Conservation (phyloP, 2,113 vertebrate species). For the Lophochroa leadbeateri region DNA sequence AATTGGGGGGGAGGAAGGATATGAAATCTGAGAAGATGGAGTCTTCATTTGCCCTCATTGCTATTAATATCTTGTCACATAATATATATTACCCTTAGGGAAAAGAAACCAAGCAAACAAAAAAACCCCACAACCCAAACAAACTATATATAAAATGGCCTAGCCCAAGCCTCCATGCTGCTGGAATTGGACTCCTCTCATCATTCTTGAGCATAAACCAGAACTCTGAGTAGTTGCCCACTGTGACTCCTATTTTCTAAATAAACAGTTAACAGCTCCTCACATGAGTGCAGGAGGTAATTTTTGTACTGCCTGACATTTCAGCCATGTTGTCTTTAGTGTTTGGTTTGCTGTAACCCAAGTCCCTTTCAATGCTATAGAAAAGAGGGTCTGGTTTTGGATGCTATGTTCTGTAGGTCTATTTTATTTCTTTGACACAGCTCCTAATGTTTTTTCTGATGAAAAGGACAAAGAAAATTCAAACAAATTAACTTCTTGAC, state of each 20-base stretch:
- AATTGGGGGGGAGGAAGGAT: neutral
- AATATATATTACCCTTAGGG: neutral
- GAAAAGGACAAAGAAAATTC: neutral
- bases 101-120: neutral
- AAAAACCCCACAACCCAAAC: neutral
- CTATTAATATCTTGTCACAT: neutral
- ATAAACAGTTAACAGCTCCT: neutral
- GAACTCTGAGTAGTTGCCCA: neutral
- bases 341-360: neutral
- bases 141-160: neutral
- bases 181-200: neutral
- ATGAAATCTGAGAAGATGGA: neutral
- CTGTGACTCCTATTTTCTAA: neutral
- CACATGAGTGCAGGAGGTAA: neutral
- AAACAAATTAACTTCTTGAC: neutral
- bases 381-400: neutral
- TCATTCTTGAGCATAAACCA: neutral
- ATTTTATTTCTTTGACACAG: neutral
- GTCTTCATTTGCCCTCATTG: neutral
- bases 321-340: neutral
- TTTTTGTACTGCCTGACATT: neutral
- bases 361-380: neutral
- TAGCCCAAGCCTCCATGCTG: neutral
- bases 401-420: neutral
- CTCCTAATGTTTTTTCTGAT: neutral